Conservation (phyloP, 2,113 vertebrate genomes). For the Leptocoma aspasia region DNA sequence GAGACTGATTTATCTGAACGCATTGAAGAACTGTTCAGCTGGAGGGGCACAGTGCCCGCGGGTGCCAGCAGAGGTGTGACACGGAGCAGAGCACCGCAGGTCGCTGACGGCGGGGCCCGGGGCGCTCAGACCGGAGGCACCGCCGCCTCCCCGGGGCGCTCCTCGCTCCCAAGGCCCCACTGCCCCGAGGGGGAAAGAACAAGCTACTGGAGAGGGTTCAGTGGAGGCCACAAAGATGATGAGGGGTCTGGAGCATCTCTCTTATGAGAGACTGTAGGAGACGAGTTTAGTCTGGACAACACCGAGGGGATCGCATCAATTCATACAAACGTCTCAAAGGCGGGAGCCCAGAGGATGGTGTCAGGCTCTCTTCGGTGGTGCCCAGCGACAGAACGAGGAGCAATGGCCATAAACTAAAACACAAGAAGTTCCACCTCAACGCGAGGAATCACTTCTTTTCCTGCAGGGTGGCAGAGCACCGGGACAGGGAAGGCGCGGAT, state of each 20-base stretch:
- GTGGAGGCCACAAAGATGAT: background rate
- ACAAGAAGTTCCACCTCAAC: no score
- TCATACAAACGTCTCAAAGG: no score
- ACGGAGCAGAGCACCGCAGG: accelerated
- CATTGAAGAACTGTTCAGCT: accelerated
- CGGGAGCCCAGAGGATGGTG: background rate
- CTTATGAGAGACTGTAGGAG: background rate
- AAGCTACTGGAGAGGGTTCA: background rate
- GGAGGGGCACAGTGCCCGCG: accelerated
- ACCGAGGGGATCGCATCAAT: no score
- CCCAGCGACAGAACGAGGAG: background rate
- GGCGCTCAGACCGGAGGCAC: background rate
- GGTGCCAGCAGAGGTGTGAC: accelerated
- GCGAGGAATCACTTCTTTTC: background rate
- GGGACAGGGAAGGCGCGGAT: background rate
- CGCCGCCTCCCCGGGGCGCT: accelerated
- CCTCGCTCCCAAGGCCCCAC: background rate
- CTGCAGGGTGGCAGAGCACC: background rate
- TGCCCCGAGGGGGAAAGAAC: background rate
- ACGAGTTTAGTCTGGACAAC: no score
- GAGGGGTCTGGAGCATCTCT: background rate
- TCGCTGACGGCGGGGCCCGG: background rate
- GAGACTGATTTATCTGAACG: accelerated
- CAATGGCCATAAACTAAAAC: background rate
- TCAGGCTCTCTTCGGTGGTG: background rate